These are phyloP conservation scores for Toxotes lorentzi DNA, from an alignment of 2,797 vertebrate genomes.

Conservation along the genomic window DNA sequence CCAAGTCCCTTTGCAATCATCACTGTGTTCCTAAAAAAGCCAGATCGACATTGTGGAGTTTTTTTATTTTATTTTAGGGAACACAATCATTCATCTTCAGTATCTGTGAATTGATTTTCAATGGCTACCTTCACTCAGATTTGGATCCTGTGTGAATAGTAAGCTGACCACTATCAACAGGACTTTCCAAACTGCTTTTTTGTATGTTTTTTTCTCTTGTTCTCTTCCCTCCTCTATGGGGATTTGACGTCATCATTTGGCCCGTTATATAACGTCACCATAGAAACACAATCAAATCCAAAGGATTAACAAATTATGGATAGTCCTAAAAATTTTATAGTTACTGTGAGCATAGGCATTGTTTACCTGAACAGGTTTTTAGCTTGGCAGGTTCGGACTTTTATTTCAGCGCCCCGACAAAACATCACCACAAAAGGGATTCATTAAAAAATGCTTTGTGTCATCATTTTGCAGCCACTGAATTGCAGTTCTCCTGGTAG, in stretches of 20 bases:
- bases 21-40: neutral
- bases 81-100: neutral
- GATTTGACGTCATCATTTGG: neutral
- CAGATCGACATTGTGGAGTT: neutral
- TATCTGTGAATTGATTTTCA: neutral
- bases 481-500: slow-evolving; percentile 1
- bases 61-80: neutral
- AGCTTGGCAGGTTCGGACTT: neutral
- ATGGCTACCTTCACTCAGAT: neutral
- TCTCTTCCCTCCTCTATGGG: neutral
- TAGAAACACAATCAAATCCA: slow-evolving; percentile 30
- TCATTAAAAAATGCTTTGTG: slow-evolving; percentile 12
- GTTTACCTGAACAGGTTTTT: neutral
- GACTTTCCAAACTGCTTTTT: neutral
- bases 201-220: neutral
- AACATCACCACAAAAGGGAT: slow-evolving; percentile 1
- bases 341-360: neutral
- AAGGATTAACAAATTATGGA: slow-evolving; percentile 5
- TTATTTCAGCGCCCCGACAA: neutral
- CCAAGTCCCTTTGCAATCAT: neutral
- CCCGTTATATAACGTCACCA: slow-evolving; percentile 35
- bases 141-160: neutral
- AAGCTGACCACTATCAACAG: neutral
- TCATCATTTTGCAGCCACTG: slow-evolving; percentile 4
- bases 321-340: neutral